Percentiles rank a stretch among this genome's conserved stretches.
Evolutionary conservation across 2,888 invertebrate genomes (phyloP).

Genomic region (Emmelina monodactyla): DNA sequence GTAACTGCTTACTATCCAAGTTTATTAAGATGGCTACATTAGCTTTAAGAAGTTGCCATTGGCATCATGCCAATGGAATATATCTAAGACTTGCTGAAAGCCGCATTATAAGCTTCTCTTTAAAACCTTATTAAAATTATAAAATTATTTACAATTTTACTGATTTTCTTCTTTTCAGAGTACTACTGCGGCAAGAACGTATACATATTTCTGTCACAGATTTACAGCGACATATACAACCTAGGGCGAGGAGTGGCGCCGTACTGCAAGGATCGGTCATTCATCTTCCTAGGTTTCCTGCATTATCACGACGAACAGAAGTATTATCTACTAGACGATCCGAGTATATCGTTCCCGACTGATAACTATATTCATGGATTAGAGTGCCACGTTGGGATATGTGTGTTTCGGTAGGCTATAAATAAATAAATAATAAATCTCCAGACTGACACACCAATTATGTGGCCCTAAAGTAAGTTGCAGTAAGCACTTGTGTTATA

Average conservation of each 20-base stretch:
- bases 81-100: no score
- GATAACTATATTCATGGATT: slow-evolving; percentile 52
- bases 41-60: no score
- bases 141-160: no score
- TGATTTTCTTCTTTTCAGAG: slow-evolving; percentile 32
- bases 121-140: no score
- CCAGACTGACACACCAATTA: no score
- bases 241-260: slow-evolving; percentile 47
- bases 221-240: slow-evolving; percentile 52
- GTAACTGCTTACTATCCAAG: no score
- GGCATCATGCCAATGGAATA: no score
- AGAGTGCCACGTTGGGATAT: slow-evolving; percentile 48
- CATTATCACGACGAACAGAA: slow-evolving; percentile 49
- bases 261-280: slow-evolving; percentile 47
- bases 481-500: no score
- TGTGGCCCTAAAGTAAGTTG: no score
- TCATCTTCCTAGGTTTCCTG: slow-evolving; percentile 49
- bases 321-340: slow-evolving; percentile 50
- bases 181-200: slow-evolving; percentile 57
- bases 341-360: slow-evolving; percentile 45
- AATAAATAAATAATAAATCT: no score
- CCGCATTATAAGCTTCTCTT: no score
- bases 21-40: no score
- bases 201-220: slow-evolving; percentile 47
- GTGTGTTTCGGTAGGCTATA: slow-evolving; percentile 45